Conservation (phyloP, 2,113 vertebrate species). For the Bubalus kerabau region DNA sequence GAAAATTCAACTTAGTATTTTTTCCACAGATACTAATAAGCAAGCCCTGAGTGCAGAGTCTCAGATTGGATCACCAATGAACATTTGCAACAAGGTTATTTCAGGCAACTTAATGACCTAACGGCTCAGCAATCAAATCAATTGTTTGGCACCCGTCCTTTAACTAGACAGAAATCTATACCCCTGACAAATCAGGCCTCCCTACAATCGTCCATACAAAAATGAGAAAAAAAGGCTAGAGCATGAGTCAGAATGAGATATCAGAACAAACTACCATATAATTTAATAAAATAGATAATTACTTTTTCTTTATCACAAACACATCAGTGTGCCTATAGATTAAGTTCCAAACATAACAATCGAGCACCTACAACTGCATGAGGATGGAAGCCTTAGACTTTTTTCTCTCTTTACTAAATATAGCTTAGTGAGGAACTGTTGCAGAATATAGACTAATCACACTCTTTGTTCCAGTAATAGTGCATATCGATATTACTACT, state of each 20-base stretch:
- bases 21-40: neutral
- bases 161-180: constrained; percentile 60
- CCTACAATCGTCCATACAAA: neutral
- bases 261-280: neutral
- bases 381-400: neutral
- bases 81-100: constrained; percentile 44
- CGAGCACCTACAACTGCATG: neutral
- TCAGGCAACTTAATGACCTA: constrained; percentile 57
- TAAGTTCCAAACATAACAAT: neutral
- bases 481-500: constrained; percentile 37
- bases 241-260: neutral
- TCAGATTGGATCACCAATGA: neutral
- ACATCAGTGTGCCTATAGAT: neutral
- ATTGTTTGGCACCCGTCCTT: constrained; percentile 38
- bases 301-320: neutral
- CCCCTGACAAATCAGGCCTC: constrained; percentile 24
- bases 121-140: constrained; percentile 40
- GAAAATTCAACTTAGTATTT: constrained; percentile 23
- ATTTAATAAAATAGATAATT: constrained; percentile 10
- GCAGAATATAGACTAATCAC: constrained; percentile 53
- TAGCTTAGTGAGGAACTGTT: neutral
- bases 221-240: neutral
- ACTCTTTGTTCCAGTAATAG: constrained; percentile 56
- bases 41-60: neutral
- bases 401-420: constrained; percentile 15